Evolutionary conservation across 1,140 invertebrate genomes (phyloP).

Genomic region (Drosophila saltans): DNA sequence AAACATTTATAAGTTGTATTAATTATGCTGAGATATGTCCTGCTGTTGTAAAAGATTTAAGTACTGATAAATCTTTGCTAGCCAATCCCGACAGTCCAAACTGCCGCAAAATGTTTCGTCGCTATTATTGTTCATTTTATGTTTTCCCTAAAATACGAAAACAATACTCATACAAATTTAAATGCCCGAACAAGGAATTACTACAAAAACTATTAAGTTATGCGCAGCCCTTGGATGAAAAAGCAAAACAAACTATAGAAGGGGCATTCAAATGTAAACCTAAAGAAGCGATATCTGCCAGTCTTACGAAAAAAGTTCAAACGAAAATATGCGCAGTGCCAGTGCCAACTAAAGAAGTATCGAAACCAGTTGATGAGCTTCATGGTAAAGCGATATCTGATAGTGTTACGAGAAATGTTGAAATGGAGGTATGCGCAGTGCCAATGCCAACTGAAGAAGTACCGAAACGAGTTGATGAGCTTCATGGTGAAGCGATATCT

Average conservation of each 20-base stretch:
- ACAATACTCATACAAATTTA: background rate
- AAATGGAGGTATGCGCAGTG: too few relatives aligned
- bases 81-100: background rate
- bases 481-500: background rate
- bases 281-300: background rate
- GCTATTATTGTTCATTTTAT: conserved; percentile 19
- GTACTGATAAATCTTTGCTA: background rate
- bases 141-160: background rate
- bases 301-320: too few relatives aligned
- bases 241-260: background rate
- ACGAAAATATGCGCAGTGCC: too few relatives aligned
- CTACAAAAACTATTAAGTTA: conserved; percentile 21
- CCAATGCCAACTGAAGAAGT: too few relatives aligned
- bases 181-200: background rate
- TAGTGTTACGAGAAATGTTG: too few relatives aligned
- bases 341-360: too few relatives aligned
- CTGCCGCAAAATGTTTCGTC: background rate
- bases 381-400: background rate
- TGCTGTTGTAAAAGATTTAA: background rate
- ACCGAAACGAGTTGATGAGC: background rate
- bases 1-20: background rate
- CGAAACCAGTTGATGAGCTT: background rate
- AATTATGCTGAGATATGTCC: conserved; percentile 3
- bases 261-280: background rate
- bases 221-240: conserved; percentile 23